These are phyloP conservation scores for Silurus lanzhouensis DNA, from an alignment of 2,797 vertebrate species.

Conservation along the genomic window DNA sequence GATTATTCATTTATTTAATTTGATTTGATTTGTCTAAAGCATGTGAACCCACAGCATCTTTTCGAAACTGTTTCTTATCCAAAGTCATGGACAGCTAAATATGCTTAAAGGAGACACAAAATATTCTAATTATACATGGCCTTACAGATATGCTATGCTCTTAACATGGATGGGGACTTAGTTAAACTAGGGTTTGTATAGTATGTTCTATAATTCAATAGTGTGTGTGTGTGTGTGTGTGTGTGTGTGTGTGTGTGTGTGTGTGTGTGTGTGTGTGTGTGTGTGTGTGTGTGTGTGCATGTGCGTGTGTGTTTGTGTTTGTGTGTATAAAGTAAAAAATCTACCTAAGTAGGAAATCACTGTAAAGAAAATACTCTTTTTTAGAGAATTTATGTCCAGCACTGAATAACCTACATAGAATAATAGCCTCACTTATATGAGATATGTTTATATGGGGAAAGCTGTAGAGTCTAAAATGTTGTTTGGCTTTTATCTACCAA, in stretches of 20 bases:
- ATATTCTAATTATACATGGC: not conserved
- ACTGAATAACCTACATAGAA: conserved; percentile 72
- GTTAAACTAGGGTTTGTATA: no score
- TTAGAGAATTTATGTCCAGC: conserved; percentile 60
- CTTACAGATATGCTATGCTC: not conserved
- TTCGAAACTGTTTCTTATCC: not conserved
- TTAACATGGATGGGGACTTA: not conserved
- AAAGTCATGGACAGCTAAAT: not conserved
- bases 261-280: not conserved
- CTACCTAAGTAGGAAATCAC: conserved; percentile 50
- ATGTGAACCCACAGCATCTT: not conserved
- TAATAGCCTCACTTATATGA: conserved; percentile 71
- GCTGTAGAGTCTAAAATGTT: conserved; percentile 65
- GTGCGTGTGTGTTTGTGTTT: not conserved
- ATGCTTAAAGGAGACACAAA: not conserved
- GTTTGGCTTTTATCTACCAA: conserved; percentile 69
- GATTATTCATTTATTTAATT: no score
- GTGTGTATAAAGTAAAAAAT: not conserved
- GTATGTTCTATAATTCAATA: not conserved
- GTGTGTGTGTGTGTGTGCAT: not conserved
- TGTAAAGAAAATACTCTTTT: conserved; percentile 65
- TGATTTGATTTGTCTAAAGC: not conserved
- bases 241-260: conserved; percentile 23
- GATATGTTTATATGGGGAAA: conserved; percentile 52
- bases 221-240: not conserved